These are phyloP conservation scores for Holocentrus rufus DNA, from an alignment of 2,797 vertebrate species.

Conservation along the genomic window DNA sequence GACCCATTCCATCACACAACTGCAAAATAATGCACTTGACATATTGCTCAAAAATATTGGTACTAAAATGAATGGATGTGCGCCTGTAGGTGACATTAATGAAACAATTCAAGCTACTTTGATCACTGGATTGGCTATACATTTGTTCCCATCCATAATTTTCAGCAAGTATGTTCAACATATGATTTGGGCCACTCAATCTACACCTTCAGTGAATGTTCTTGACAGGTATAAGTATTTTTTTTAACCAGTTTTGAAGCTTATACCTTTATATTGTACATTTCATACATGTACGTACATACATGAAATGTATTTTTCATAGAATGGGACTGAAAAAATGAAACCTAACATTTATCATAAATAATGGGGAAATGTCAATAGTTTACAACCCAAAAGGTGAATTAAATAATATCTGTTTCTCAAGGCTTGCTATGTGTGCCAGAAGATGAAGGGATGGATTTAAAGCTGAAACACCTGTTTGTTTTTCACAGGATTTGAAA, in stretches of 20 bases:
- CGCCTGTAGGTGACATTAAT: not conserved
- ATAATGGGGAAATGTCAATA: conserved; percentile 1
- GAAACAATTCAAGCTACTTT: too few species aligned
- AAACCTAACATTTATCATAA: not conserved
- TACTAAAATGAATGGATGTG: not conserved
- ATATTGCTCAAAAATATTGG: not conserved
- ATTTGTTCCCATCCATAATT: not conserved
- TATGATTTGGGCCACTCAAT: not conserved
- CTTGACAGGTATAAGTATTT: too few species aligned
- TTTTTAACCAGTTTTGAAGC: too few species aligned
- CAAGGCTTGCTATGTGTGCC: conserved; percentile 20
- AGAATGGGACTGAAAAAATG: not conserved
- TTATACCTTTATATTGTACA: not conserved
- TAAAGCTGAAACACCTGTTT: conserved; percentile 76
- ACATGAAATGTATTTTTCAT: not conserved
- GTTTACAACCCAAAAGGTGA: conserved; percentile 3
- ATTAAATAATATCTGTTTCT: conserved; percentile 10
- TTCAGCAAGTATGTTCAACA: not conserved
- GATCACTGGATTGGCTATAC: not conserved
- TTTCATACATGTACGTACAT: not conserved
- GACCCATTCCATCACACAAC: too few species aligned
- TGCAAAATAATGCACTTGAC: too few species aligned
- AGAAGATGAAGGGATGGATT: conserved; percentile 51
- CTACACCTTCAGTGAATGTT: not conserved
- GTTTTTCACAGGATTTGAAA: conserved; percentile 76